These are phyloP conservation scores for Sprattus sprattus DNA, from an alignment of 2,113 vertebrate species.

Conservation along the genomic window DNA sequence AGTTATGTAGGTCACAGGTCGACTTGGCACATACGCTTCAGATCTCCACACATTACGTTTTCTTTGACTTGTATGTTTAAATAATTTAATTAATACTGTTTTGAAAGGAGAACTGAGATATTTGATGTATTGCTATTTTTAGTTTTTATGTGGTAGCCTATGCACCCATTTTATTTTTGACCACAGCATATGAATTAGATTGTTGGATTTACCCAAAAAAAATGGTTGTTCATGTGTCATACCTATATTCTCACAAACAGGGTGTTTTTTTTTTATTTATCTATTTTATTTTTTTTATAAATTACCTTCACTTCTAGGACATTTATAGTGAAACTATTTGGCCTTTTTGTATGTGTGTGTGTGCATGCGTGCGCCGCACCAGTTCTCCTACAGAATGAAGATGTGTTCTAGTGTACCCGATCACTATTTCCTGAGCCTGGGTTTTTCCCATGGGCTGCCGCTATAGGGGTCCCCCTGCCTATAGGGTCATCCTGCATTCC, in stretches of 20 bases:
- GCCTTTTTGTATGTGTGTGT: not conserved
- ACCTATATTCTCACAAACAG: not conserved
- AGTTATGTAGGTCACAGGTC: not conserved
- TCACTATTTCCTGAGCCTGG: not conserved
- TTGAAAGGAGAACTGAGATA: not conserved
- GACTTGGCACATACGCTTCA: not conserved
- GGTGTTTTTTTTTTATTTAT: not conserved
- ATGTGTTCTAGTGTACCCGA: not conserved
- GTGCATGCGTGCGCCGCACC: not conserved
- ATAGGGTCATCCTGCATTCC: constrained; percentile 70
- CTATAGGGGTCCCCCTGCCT: constrained; percentile 52
- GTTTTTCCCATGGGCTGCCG: not conserved
- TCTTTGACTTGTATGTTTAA: not conserved
- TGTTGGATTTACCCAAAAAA: not conserved
- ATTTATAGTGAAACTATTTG: not conserved
- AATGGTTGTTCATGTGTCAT: not conserved
- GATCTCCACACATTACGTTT: not conserved
- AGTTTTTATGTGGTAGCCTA: not conserved
- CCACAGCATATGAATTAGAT: not conserved
- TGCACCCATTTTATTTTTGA: not conserved
- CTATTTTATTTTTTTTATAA: too few relatives aligned
- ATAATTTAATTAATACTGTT: not conserved
- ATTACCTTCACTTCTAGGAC: not conserved
- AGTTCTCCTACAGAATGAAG: not conserved
- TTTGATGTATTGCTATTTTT: not conserved